Percentiles rank a stretch among this genome's conserved stretches.
These are phyloP conservation scores for Alouatta palliata DNA, from an alignment of 2,113 vertebrate species.

Conservation along the genomic window DNA sequence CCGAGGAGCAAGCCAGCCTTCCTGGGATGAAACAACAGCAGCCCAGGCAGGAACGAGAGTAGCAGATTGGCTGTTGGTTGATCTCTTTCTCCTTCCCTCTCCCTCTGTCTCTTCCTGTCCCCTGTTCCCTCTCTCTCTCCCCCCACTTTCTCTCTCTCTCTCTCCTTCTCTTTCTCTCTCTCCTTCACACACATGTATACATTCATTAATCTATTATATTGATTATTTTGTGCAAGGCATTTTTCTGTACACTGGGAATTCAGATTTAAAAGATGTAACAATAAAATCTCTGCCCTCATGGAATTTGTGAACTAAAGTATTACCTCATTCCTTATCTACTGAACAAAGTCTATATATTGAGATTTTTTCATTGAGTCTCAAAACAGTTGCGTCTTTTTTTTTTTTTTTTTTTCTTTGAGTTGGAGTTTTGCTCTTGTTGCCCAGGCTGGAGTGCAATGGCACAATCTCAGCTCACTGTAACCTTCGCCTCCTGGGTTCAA, in stretches of 20 bases:
- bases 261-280: conserved; percentile 40
- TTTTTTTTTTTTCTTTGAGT: too few relatives aligned
- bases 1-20: neutral
- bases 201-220: neutral
- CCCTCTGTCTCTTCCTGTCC: neutral
- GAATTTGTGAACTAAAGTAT: conserved; percentile 46
- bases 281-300: conserved; percentile 55
- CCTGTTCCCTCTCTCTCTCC: neutral
- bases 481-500: too few relatives aligned
- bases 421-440: too few relatives aligned
- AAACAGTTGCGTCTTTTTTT: neutral
- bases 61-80: too few relatives aligned
- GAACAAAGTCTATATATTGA: conserved; percentile 14
- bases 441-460: too few relatives aligned
- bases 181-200: neutral
- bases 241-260: conserved; percentile 13
- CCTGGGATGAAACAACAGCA: neutral
- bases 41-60: neutral
- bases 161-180: neutral
- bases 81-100: too few relatives aligned
- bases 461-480: too few relatives aligned
- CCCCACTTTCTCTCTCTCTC: too few relatives aligned
- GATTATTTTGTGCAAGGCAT: neutral
- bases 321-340: conserved; percentile 41
- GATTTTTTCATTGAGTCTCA: conserved; percentile 31